These are phyloP conservation scores for Cryptus armator DNA, from an alignment of 2,888 invertebrate species.

Conservation along the genomic window DNA sequence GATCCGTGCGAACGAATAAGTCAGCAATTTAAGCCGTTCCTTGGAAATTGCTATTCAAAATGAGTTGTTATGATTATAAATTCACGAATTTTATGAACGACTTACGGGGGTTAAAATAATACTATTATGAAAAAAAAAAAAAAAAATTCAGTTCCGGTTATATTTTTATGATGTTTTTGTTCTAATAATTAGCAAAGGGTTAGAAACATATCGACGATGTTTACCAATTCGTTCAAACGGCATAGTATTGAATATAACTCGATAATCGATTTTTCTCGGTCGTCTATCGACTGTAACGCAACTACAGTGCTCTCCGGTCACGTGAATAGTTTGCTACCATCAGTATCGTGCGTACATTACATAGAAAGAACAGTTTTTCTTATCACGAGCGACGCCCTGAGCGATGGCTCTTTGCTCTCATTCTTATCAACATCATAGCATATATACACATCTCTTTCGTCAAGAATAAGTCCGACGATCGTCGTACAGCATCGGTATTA, in stretches of 20 bases:
- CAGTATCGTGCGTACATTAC: conserved; percentile 7
- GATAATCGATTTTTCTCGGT: background rate
- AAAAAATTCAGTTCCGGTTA: background rate
- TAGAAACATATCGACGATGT: background rate
- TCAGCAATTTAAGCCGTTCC: no score
- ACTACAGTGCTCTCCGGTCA: background rate
- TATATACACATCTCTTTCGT: conserved; percentile 34
- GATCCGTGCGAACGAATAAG: background rate
- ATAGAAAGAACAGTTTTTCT: conserved; percentile 34
- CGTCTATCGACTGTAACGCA: background rate
- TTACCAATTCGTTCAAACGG: background rate
- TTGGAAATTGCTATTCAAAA: no score
- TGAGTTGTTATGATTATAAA: no score
- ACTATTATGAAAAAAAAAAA: background rate
- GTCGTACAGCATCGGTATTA: background rate
- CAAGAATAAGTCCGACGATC: conserved; percentile 28
- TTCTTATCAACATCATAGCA: conserved; percentile 60
- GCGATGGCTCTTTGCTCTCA: conserved; percentile 66
- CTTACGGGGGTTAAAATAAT: background rate
- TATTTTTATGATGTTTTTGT: background rate
- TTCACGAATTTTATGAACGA: background rate
- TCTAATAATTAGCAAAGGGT: background rate
- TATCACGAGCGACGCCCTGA: conserved; percentile 51
- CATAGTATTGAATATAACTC: background rate
- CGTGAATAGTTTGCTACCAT: background rate